A percentile compares a stretch with the other conserved stretches of the same genome.
These are phyloP conservation scores for Opisthograptis luteolata DNA, from an alignment of 2,888 invertebrate genomes.

Conservation along the genomic window DNA sequence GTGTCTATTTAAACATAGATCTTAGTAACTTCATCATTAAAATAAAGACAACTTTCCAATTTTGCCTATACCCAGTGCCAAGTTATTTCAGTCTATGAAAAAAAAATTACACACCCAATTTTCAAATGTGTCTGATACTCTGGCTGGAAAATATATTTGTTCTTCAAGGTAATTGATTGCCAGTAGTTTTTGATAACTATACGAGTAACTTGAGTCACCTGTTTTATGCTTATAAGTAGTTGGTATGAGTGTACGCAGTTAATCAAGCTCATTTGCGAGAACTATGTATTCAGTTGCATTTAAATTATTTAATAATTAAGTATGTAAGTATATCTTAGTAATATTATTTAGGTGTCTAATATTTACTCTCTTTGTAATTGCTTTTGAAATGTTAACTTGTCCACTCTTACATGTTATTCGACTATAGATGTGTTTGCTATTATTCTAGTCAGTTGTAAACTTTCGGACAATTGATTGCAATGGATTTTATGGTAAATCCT, in stretches of 20 bases:
- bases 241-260: background rate
- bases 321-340: background rate
- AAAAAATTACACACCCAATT: too few species aligned
- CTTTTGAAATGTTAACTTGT: slow-evolving; percentile 9
- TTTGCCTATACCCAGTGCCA: background rate
- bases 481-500: background rate
- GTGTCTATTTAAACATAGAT: slow-evolving; percentile 23
- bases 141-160: too few species aligned
- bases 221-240: too few species aligned
- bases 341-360: slow-evolving; percentile 13
- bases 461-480: slow-evolving; percentile 5
- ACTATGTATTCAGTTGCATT: slow-evolving; percentile 19
- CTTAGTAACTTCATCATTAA: slow-evolving; percentile 11
- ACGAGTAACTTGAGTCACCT: too few species aligned
- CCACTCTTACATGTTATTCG: slow-evolving; percentile 1
- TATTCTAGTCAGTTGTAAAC: slow-evolving; percentile 26
- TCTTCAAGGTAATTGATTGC: too few species aligned
- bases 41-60: background rate
- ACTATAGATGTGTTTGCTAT: slow-evolving; percentile 12
- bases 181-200: too few species aligned
- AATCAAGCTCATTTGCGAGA: background rate
- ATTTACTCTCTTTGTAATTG: slow-evolving; percentile 5
- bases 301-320: slow-evolving; percentile 10
- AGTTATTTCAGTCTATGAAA: too few species aligned
- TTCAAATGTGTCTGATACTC: too few species aligned